Evolutionary conservation across 2,797 vertebrate genomes (phyloP).

Genomic region (Echeneis naucrates): DNA sequence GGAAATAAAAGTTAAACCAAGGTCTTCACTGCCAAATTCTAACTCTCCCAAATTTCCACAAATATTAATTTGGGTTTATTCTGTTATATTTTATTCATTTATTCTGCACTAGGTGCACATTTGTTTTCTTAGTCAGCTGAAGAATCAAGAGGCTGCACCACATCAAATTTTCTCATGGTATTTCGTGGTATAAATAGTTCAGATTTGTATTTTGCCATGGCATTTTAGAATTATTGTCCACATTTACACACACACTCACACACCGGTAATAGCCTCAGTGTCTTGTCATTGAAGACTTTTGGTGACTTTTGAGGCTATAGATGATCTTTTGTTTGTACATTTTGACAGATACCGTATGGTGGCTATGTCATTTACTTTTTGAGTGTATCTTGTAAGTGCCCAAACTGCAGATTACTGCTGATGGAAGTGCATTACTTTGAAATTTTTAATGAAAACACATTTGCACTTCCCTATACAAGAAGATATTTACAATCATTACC

Average conservation of each 20-base stretch:
- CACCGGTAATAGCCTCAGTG: too few species aligned
- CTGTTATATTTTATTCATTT: not conserved
- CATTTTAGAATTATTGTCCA: not conserved
- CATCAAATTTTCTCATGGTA: not conserved
- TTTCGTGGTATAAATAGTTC: not conserved
- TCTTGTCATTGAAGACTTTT: too few species aligned
- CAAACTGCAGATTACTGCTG: too few species aligned
- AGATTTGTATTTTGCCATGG: not conserved
- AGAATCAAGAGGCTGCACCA: not conserved
- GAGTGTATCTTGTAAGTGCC: not conserved
- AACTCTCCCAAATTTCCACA: not conserved
- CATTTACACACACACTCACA: not conserved
- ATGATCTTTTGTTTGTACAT: not conserved
- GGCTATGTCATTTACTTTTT: not conserved
- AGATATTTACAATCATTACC: slow-evolving; percentile 35
- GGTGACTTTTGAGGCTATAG: not conserved
- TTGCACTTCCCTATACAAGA: not conserved
- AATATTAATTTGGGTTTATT: not conserved
- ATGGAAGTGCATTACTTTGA: not conserved
- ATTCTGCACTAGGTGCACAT: not conserved
- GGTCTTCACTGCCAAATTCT: not conserved
- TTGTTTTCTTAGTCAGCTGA: not conserved
- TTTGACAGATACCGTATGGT: not conserved
- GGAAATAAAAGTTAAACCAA: not conserved
- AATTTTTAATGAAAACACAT: not conserved